phyloP scores from a whole-genome alignment of 1,140 invertebrate genomes.

The Batillaria attramentaria region DNA sequence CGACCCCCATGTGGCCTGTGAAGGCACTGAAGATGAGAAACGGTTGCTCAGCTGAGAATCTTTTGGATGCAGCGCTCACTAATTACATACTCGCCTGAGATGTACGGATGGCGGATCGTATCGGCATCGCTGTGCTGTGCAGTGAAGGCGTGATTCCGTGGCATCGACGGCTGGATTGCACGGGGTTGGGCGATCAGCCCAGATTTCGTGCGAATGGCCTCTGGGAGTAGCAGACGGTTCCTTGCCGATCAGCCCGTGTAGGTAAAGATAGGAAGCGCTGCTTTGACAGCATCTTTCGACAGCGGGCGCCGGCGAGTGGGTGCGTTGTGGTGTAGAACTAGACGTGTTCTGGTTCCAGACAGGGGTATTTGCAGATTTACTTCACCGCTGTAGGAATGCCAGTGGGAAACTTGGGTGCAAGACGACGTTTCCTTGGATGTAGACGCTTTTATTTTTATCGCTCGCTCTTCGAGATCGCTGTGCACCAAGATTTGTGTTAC shows the following conservation, averaged over 20 bases:
- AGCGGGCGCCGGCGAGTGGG: conserved; percentile 6
- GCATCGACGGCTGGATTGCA: conserved; percentile 9
- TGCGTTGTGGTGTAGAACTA: conserved; percentile 8
- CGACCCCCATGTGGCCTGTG: conserved; percentile 29
- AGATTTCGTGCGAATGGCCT: conserved; percentile 21
- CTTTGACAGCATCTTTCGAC: conserved; percentile 10
- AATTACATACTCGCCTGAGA: conserved; percentile 3
- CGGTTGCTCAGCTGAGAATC: conserved; percentile 25
- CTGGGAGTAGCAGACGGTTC: conserved; percentile 26
- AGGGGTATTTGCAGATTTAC: conserved; percentile 1
- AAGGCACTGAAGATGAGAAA: conserved; percentile 26
- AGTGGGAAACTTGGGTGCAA: neutral
- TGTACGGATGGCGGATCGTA: conserved; percentile 6
- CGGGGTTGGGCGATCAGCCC: conserved; percentile 16
- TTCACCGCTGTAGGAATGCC: neutral
- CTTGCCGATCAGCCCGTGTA: conserved; percentile 22
- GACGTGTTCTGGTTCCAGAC: neutral
- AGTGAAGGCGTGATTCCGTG: conserved; percentile 15
- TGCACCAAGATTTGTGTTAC: conserved; percentile 6
- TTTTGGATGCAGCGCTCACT: conserved; percentile 7
- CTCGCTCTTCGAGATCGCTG: neutral
- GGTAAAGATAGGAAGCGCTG: conserved; percentile 15
- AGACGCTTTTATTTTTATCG: neutral
- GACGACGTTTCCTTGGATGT: neutral
- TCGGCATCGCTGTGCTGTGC: neutral